Evolutionary conservation across 2,888 invertebrate genomes (phyloP), one percentile per base, ranked within the genome.

Genomic region (Eupelmus urozonus): DNA sequence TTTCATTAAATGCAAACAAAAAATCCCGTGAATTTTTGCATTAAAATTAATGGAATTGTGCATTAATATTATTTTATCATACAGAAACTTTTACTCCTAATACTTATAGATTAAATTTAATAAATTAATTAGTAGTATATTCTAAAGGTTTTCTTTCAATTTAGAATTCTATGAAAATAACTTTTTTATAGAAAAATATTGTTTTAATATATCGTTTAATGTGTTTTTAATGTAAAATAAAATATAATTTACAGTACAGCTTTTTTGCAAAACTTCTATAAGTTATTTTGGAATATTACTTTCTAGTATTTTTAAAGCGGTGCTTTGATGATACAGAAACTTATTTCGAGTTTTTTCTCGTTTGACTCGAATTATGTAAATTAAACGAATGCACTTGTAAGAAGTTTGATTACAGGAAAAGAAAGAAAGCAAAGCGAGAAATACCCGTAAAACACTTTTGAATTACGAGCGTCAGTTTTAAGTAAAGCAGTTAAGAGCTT

Each of bases 351-450:
- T 70, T 45, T 75, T 60, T 71, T 60, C 62, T 49, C 34, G 51
- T 70, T 77, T 23, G 20, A 53, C 29, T 62, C 62, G 49, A 72
- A 66, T 72, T 59, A 72, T 72, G 72, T 67, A 72, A 66, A 77
- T 77, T 71, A 66, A 77, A 51, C 70, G 72, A 72, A 72, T 49
- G 45, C 45, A 65, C 63, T 70, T 70, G 63, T 76, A 72, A 66
- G 60, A 71, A 72, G 65, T 77, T 71, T 66, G 53, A 77, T 77
- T 75, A 67, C 60, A 59, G 59, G 18, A 60, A 55, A n/a, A 20
- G 40, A 34, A 63, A 27, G n/a, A 45, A 25, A 5, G 49, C 40
- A 74, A 51, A 59, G 34, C 2, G 62, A 29, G 40, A 23, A 45
- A 23, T 34, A 34, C 34, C 34, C 34, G 57, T 40, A 57, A 57